These are phyloP conservation scores for Lates calcarifer DNA, from an alignment of 2,113 vertebrate species.

Conservation along the genomic window DNA sequence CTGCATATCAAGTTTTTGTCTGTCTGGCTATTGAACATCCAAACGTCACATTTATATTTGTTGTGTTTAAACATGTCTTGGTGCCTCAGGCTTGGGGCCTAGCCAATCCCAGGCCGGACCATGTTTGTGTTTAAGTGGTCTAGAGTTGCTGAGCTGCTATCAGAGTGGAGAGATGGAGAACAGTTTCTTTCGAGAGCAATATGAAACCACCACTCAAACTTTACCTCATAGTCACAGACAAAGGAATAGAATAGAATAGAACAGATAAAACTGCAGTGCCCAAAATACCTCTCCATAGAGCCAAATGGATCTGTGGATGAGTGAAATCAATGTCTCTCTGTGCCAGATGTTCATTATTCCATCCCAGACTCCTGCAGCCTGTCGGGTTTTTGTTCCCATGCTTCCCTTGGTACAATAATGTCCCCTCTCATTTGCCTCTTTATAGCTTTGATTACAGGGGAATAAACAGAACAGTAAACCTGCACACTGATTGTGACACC, in stretches of 20 bases:
- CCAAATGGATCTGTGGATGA: neutral
- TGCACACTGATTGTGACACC: neutral
- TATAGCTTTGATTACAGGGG: conserved; percentile 11
- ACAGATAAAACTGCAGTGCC: neutral
- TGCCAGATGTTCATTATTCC: conserved; percentile 13
- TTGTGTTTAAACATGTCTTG: conserved; percentile 5
- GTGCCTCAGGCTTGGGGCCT: neutral
- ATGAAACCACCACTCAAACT: conserved; percentile 13
- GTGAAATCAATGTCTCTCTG: neutral
- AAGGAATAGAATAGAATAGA: neutral
- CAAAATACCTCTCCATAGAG: neutral
- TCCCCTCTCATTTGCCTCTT: neutral
- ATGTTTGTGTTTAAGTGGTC: conserved; percentile 16
- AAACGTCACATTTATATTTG: neutral
- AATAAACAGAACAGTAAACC: conserved; percentile 19
- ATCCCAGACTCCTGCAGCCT: conserved; percentile 3
- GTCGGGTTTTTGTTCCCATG: conserved; percentile 13
- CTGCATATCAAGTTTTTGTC: neutral
- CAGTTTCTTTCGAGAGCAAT: neutral
- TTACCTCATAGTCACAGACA: neutral
- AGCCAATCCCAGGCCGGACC: neutral
- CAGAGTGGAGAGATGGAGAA: neutral
- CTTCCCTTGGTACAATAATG: neutral
- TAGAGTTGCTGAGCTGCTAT: neutral
- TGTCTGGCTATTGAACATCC: neutral